phyloP scores from a whole-genome alignment of 1,140 invertebrate genomes.

The Oscheius sp. region DNA sequence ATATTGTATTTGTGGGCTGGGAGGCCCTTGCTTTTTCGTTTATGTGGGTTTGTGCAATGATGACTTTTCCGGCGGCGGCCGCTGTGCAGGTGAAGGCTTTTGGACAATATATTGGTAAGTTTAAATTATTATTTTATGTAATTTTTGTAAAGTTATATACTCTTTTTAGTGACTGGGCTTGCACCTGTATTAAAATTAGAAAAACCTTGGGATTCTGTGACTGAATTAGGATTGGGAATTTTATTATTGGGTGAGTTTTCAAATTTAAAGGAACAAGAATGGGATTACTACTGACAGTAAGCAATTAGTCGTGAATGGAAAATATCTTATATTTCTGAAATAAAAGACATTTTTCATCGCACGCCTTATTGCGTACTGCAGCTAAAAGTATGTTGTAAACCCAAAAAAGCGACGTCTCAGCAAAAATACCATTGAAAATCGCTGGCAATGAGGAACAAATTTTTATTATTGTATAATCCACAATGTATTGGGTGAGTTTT shows the following conservation, averaged over 20 bases:
- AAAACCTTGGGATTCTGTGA: slow-evolving; percentile 6
- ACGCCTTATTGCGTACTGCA: too few species aligned
- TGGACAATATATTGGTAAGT: slow-evolving; percentile 71
- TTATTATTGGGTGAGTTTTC: slow-evolving; percentile 25
- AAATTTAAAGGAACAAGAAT: too few species aligned
- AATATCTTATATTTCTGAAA: too few species aligned
- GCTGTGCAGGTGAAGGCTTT: slow-evolving; percentile 88
- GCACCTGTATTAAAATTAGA: slow-evolving; percentile 22
- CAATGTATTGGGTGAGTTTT: too few species aligned
- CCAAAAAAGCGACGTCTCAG: too few species aligned
- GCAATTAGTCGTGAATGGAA: too few species aligned
- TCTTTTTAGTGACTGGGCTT: slow-evolving; percentile 62
- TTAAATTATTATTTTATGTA: not conserved
- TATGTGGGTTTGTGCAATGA: slow-evolving; percentile 61
- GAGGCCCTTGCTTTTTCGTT: slow-evolving; percentile 23
- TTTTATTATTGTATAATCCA: too few species aligned
- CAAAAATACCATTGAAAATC: too few species aligned
- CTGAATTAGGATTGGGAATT: slow-evolving; percentile 37
- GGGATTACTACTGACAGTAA: too few species aligned
- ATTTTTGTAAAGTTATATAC: not conserved
- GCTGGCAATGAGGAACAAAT: too few species aligned
- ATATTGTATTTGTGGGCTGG: slow-evolving; percentile 27
- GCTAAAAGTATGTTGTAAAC: too few species aligned
- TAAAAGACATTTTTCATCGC: too few species aligned
- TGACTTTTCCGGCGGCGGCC: slow-evolving; percentile 70